A percentile compares a stretch with the other conserved stretches of the same genome.
phyloP scores from a whole-genome alignment of 2,113 vertebrate species.

The Nestor notabilis region DNA sequence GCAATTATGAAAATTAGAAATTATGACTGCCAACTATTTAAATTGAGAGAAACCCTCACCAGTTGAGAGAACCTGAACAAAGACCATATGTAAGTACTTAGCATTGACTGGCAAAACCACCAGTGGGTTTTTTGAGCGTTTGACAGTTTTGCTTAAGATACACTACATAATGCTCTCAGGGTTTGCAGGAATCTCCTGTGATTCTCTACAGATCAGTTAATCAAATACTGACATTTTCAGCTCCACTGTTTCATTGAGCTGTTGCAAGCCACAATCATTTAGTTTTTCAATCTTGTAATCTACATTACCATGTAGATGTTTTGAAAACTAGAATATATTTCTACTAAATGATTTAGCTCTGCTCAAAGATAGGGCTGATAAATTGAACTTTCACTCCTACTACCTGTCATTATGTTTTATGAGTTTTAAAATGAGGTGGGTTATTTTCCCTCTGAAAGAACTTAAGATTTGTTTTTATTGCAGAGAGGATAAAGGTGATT shows the following conservation, averaged over 20 bases:
- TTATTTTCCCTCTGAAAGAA: neutral
- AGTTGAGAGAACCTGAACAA: neutral
- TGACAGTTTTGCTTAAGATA: neutral
- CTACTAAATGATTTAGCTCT: neutral
- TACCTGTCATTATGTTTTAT: neutral
- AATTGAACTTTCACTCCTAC: neutral
- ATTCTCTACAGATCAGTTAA: neutral
- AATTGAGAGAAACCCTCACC: neutral
- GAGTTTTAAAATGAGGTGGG: neutral
- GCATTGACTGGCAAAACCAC: neutral
- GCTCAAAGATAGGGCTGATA: neutral
- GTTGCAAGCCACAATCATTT: neutral
- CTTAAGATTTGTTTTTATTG: neutral
- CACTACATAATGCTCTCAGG: neutral
- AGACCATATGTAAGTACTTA: neutral
- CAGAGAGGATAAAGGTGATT: neutral
- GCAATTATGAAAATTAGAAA: constrained; percentile 10
- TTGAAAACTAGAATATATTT: neutral
- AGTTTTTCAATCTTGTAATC: neutral
- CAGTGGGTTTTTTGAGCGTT: neutral
- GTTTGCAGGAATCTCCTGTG: neutral
- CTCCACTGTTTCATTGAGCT: neutral
- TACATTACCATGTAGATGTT: neutral
- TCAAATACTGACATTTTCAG: neutral
- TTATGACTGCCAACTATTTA: neutral